phyloP scores from a whole-genome alignment of 2,113 vertebrate species.

The Oryzias curvinotus region DNA sequence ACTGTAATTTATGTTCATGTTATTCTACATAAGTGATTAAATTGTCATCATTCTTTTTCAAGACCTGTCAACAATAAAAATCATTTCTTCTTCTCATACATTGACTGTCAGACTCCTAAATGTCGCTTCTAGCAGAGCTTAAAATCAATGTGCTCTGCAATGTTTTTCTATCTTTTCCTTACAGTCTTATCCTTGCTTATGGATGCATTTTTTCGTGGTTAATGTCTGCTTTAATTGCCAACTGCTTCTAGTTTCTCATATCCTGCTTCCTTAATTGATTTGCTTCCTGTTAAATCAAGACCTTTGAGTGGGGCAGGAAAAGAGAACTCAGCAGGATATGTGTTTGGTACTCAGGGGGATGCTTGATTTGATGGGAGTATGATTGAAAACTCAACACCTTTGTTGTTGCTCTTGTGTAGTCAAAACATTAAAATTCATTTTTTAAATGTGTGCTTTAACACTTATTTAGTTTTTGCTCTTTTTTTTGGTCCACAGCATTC shows the following conservation, averaged over 20 bases:
- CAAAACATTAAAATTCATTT: not conserved
- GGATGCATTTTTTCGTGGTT: not conserved
- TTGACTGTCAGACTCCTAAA: too few relatives aligned
- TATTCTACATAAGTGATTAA: not conserved
- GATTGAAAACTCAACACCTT: not conserved
- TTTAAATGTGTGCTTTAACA: constrained; percentile 1
- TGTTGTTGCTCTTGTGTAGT: not conserved
- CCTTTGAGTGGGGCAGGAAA: constrained; percentile 27
- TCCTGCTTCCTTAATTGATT: constrained; percentile 44
- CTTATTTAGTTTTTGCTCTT: not conserved
- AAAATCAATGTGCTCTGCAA: not conserved
- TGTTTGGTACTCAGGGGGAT: not conserved
- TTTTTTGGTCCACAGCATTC: constrained; percentile 82
- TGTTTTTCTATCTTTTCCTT: not conserved
- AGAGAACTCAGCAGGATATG: constrained; percentile 29
- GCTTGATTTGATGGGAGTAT: not conserved
- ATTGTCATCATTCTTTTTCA: too few relatives aligned
- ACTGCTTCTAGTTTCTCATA: constrained; percentile 23
- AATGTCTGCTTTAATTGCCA: constrained; percentile 29
- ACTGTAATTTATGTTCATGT: not conserved
- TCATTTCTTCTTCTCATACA: too few relatives aligned
- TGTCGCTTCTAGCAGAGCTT: not conserved
- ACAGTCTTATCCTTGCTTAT: constrained; percentile 5
- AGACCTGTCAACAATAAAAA: too few relatives aligned
- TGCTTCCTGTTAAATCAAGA: constrained; percentile 44